Conservation (phyloP, 2,888 invertebrate species). For the Agrotis clavis region DNA sequence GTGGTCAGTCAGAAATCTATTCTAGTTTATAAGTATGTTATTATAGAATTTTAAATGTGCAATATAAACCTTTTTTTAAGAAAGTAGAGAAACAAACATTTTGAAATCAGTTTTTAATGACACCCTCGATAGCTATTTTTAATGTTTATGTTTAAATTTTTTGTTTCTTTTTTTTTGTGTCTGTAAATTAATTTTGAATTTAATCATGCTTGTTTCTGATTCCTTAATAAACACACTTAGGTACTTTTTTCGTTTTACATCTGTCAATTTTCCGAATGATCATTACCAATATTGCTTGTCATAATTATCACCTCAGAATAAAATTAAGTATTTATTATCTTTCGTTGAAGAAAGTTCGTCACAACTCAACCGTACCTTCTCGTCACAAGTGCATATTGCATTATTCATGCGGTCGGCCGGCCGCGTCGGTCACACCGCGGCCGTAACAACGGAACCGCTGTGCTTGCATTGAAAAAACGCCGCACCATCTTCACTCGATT, state of each 20-base stretch:
- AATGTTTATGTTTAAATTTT: no score
- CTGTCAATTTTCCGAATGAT: no score
- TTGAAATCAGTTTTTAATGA: no score
- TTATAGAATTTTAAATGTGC: neutral
- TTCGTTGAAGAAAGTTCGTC: constrained; percentile 43
- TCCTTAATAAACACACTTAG: neutral
- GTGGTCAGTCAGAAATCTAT: neutral
- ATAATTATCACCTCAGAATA: neutral
- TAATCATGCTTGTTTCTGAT: no score
- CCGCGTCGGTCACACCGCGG: constrained; percentile 77
- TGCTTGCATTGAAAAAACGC: constrained; percentile 66
- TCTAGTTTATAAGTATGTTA: neutral
- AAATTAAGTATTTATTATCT: neutral
- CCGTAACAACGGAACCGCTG: constrained; percentile 68
- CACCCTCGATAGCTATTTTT: no score
- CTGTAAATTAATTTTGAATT: neutral
- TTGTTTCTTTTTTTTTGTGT: no score
- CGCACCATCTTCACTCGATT: constrained; percentile 60
- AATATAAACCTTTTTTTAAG: no score
- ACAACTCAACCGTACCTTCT: constrained; percentile 46
- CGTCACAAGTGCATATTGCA: constrained; percentile 75
- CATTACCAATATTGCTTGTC: neutral
- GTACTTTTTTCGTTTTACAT: neutral
- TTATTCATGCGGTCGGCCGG: constrained; percentile 76
- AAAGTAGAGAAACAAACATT: no score